Conservation (phyloP, 2,888 invertebrate genomes). For the Netelia virgata region DNA sequence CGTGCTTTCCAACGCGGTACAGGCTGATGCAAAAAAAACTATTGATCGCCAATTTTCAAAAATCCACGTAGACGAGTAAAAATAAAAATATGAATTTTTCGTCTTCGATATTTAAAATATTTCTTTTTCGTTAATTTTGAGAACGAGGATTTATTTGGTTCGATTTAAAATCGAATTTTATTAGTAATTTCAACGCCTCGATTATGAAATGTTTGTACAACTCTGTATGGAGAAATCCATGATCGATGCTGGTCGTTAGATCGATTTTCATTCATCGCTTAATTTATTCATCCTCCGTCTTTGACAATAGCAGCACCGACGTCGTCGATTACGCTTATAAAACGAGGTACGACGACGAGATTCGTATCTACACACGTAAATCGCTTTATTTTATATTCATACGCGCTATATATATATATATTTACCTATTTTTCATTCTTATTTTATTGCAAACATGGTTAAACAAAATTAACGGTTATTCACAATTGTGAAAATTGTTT, state of each 20-base stretch:
- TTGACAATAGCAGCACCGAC: slow-evolving; percentile 46
- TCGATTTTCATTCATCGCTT: slow-evolving; percentile 52
- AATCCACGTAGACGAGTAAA: not conserved
- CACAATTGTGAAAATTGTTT: not conserved
- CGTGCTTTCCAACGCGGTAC: slow-evolving; percentile 35
- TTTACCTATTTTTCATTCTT: not conserved
- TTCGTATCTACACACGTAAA: not conserved
- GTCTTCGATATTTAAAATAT: not conserved
- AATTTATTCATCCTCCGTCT: slow-evolving; percentile 54
- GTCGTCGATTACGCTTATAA: not conserved
- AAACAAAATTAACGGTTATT: too few relatives aligned
- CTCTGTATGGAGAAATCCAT: slow-evolving; percentile 6
- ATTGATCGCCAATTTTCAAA: not conserved
- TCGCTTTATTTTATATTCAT: not conserved
- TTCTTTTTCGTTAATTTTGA: not conserved
- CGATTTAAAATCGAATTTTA: not conserved
- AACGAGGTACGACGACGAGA: not conserved
- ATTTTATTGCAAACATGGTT: not conserved
- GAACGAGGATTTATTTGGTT: not conserved
- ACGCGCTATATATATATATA: not conserved
- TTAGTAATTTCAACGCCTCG: not conserved
- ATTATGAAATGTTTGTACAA: not conserved
- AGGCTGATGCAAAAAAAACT: slow-evolving; percentile 23
- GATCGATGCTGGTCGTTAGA: not conserved
- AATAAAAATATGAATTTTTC: not conserved